Base-by-base conservation (phyloP, 1,140 invertebrate species). In the Hestina assimilis region DNA sequence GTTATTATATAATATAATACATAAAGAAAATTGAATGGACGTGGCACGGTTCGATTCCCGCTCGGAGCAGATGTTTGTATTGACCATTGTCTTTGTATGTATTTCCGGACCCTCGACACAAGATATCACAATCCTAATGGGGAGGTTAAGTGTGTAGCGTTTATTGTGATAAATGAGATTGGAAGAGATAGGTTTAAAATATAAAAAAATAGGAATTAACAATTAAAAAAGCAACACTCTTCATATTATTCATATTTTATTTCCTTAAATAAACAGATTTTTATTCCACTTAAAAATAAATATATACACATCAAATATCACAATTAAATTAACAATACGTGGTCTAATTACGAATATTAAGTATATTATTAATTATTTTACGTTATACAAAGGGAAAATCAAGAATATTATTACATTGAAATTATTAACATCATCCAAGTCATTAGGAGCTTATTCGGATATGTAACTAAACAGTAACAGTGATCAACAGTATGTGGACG, bases 251-350 rank as follows among this genome's bases (percentile, higher is more conserved):
- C 43, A 47, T 55, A 54, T 54, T 46, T n/a, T 46, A 55, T 57
- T 50, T 40, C 26, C 42, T 50, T 41, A 45, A 66, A 73, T 75
- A 75, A 59, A 74, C 52, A 52, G 63, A 72, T 60, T 75, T 48
- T 71, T 71, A 74, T 66, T 75, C 73, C 66, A 60, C 67, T 75
- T 74, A 73, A 24, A 52, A 26, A 54, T 61, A 59, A 47, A 26
- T 79, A 76, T 76, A 73, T 80, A 80, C 75, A 78, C 19, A 11
- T 51, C 47, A 64, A 52, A 66, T 75, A 80, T 80, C 77, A 80
- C 77, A 80, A 75, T 79, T 63, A 77, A 76, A 78, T 73, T 63
- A 76, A 75, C 72, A 66, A 75, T 57, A 45, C n/a, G 20, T 54
- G 14, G 26, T 31, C 41, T 54, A 54, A 35, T 42, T 29, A 42